Evolutionary conservation across 2,888 invertebrate species (phyloP).

Genomic region (Aspidiotus destructor): DNA sequence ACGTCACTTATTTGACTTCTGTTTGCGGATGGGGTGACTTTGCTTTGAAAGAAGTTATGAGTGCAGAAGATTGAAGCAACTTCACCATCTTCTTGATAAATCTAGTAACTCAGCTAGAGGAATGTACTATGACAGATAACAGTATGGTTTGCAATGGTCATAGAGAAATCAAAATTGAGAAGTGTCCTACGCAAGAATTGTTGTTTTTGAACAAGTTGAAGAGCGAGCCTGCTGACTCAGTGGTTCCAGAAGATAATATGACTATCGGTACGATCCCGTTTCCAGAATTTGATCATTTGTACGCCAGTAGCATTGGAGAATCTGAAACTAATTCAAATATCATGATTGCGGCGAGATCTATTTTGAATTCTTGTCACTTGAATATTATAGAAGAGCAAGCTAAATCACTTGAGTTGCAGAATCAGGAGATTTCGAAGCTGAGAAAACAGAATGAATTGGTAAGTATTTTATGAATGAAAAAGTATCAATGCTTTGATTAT

Average conservation of each 20-base stretch:
- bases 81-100: too few relatives aligned
- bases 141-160: conserved; percentile 31
- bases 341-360: conserved; percentile 21
- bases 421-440: conserved; percentile 21
- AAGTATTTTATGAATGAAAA: background rate
- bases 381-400: conserved; percentile 30
- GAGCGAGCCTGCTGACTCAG: conserved; percentile 6
- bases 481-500: background rate
- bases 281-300: conserved; percentile 57
- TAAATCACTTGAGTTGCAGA: conserved; percentile 19
- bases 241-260: conserved; percentile 18
- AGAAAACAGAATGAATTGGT: conserved; percentile 27
- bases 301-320: conserved; percentile 53
- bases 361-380: conserved; percentile 23
- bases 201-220: conserved; percentile 11
- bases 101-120: conserved; percentile 8
- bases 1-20: too few relatives aligned
- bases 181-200: conserved; percentile 17
- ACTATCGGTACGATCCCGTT: conserved; percentile 28
- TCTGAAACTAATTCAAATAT: conserved; percentile 34
- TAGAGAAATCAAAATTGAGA: conserved; percentile 26
- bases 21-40: too few relatives aligned
- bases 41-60: too few relatives aligned
- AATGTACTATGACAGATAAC: conserved; percentile 29
- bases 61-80: too few relatives aligned